These are phyloP conservation scores for Zaprionus obscuricornis DNA, from an alignment of 2,888 invertebrate species.

Conservation along the genomic window DNA sequence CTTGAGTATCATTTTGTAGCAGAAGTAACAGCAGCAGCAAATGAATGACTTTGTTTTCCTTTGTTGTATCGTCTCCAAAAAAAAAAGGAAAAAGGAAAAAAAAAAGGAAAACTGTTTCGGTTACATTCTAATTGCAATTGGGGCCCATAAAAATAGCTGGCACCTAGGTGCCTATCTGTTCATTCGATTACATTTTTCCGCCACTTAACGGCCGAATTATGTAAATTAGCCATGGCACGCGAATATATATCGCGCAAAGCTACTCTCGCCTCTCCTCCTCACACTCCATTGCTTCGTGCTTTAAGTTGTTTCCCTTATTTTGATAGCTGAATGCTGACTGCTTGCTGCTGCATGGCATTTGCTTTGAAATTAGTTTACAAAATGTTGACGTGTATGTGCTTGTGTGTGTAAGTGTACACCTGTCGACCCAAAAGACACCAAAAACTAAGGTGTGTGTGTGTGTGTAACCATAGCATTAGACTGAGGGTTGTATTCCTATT, in stretches of 20 bases:
- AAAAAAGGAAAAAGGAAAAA: no score
- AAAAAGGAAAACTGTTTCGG: no score
- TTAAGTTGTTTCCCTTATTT: no score
- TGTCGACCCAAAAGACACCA: constrained; percentile 41
- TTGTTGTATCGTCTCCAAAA: constrained; percentile 17
- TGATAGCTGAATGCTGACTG: background rate
- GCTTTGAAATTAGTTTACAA: constrained; percentile 72
- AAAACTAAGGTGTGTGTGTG: constrained; percentile 11
- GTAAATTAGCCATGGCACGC: constrained; percentile 65
- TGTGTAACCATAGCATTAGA: constrained; percentile 48
- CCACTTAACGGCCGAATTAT: constrained; percentile 75
- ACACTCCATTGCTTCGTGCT: no score
- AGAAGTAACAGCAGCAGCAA: background rate
- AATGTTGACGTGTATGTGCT: constrained; percentile 46
- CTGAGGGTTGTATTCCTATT: constrained; percentile 47
- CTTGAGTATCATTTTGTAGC: no score
- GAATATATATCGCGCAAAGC: constrained; percentile 21
- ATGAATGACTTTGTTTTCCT: constrained; percentile 13
- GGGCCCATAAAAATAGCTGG: constrained; percentile 44
- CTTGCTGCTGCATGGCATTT: constrained; percentile 53
- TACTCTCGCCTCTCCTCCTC: background rate
- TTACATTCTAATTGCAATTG: constrained; percentile 49
- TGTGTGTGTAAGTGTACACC: constrained; percentile 49
- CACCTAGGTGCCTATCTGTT: constrained; percentile 59
- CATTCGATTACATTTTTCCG: constrained; percentile 77